Percentiles rank a stretch among this genome's conserved stretches.
Conservation (phyloP, 2,113 vertebrate genomes). For the Malurus alboscapulatus region DNA sequence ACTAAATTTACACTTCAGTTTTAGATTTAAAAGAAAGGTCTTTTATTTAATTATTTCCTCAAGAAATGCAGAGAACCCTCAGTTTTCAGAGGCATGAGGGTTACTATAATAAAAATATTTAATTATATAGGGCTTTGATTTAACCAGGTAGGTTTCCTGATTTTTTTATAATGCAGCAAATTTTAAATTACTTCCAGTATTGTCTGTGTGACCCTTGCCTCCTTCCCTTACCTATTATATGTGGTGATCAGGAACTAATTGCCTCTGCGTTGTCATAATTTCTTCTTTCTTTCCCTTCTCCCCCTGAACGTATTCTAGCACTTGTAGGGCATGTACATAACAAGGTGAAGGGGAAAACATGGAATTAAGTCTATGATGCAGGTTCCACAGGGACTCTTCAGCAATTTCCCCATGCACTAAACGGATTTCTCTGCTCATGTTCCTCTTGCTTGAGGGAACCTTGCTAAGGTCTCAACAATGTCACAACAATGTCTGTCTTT, state of each 20-base stretch:
- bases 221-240: not conserved
- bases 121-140: not conserved
- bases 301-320: not conserved
- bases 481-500: not conserved
- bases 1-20: not conserved
- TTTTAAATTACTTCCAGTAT: not conserved
- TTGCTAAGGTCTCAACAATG: not conserved
- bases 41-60: not conserved
- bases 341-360: not conserved
- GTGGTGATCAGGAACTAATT: not conserved
- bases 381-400: not conserved
- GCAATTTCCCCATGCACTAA: not conserved
- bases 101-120: not conserved
- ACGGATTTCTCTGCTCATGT: not conserved
- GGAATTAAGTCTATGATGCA: not conserved
- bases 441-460: not conserved
- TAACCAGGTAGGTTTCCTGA: not conserved
- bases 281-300: not conserved
- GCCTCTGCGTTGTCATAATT: not conserved
- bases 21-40: not conserved
- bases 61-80: not conserved
- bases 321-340: not conserved
- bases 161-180: not conserved
- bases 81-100: not conserved
- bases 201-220: not conserved